Percentiles rank a stretch among this genome's conserved stretches.
These are phyloP conservation scores for Tonatia bakeri DNA, from an alignment of 2,113 vertebrate genomes.

Conservation along the genomic window DNA sequence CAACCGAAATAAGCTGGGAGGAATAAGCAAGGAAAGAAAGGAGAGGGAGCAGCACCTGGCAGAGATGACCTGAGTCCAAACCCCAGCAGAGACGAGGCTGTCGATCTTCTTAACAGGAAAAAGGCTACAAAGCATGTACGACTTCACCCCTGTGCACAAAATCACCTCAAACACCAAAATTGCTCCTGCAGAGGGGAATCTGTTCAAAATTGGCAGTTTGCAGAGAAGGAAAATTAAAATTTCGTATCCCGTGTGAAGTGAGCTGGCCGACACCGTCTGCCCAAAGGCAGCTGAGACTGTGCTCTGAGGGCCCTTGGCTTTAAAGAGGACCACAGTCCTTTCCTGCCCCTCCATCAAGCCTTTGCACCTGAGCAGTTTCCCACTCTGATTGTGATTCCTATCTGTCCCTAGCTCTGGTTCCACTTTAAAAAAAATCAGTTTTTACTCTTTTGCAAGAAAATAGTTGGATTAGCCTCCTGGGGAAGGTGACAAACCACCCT, in stretches of 20 bases:
- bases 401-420: not conserved
- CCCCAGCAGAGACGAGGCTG: not conserved
- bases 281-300: not conserved
- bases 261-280: not conserved
- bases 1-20: not conserved
- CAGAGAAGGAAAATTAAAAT: not conserved
- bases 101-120: not conserved
- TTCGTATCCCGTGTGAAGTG: not conserved
- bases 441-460: not conserved
- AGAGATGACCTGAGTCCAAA: not conserved
- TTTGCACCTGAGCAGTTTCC: not conserved
- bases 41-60: rapidly evolving
- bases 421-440: not conserved
- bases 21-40: not conserved
- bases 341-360: not conserved
- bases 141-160: not conserved
- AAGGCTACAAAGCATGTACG: not conserved
- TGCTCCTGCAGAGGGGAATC: not conserved
- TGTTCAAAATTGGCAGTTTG: not conserved
- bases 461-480: not conserved
- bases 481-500: not conserved
- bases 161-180: not conserved
- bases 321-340: not conserved
- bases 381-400: not conserved
- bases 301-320: too few relatives aligned